Evolutionary conservation across 2,113 vertebrate species (phyloP).

Genomic region (Pteruthius melanotis): DNA sequence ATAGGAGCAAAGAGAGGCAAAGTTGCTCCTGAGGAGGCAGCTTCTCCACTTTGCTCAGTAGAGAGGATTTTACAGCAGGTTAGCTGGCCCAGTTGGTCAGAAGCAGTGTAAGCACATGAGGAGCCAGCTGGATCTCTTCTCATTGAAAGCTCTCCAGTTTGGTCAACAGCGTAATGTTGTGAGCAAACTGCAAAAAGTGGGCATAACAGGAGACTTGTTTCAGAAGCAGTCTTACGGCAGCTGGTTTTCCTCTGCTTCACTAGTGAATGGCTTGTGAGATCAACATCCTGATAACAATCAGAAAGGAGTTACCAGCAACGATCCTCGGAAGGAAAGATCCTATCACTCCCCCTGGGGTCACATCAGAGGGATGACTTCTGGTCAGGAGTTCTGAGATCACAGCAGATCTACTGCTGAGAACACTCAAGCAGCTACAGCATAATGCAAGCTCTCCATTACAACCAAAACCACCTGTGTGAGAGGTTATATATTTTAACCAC

Average conservation of each 20-base stretch:
- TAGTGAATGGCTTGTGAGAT: not conserved
- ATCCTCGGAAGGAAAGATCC: not conserved
- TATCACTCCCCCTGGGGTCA: not conserved
- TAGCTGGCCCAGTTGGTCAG: not conserved
- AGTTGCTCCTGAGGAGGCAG: not conserved
- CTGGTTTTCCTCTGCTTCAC: not conserved
- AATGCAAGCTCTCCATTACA: not conserved
- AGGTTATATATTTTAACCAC: not conserved
- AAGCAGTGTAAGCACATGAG: fast-evolving
- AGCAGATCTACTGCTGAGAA: not conserved
- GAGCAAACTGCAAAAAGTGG: not conserved
- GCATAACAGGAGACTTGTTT: not conserved
- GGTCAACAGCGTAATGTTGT: not conserved
- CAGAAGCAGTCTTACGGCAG: not conserved
- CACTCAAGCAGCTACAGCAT: not conserved
- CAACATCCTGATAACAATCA: not conserved
- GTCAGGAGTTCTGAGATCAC: not conserved
- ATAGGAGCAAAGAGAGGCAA: not conserved
- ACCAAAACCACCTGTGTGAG: not conserved
- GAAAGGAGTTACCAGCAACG: not conserved
- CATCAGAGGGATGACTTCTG: not conserved
- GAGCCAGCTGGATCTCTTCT: not conserved
- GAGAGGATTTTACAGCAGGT: not conserved
- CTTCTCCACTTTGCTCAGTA: not conserved
- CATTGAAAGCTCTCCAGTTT: not conserved